Conservation (phyloP, 1,140 invertebrate species). For the Plodia interpunctella region DNA sequence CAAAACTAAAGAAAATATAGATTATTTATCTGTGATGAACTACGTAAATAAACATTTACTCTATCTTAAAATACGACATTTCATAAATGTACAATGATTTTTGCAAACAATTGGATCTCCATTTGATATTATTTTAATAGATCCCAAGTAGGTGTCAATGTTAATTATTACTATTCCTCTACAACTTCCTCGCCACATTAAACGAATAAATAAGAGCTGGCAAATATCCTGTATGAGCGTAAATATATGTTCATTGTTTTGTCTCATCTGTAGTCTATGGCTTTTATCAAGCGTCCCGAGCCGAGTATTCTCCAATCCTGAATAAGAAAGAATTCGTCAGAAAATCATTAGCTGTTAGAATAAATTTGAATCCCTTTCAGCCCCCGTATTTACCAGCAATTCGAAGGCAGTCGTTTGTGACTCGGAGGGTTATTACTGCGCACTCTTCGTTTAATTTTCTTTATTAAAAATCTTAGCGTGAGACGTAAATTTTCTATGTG, state of each 20-base stretch:
- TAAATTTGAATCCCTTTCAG: constrained; percentile 9
- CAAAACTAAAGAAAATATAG: background rate
- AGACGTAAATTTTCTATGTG: background rate
- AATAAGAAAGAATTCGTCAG: background rate
- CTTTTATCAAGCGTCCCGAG: background rate
- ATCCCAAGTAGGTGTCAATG: too few relatives aligned
- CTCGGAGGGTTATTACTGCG: background rate
- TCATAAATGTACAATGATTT: too few relatives aligned
- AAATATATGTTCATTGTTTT: too few relatives aligned
- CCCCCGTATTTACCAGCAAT: background rate
- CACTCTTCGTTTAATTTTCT: constrained; percentile 9
- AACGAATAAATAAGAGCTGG: too few relatives aligned
- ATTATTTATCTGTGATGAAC: background rate
- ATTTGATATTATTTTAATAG: too few relatives aligned
- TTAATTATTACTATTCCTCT: too few relatives aligned
- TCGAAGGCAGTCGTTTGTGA: background rate
- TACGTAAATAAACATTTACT: too few relatives aligned
- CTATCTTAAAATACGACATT: too few relatives aligned
- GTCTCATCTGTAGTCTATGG: background rate
- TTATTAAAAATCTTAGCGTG: constrained; percentile 10
- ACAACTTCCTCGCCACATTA: too few relatives aligned
- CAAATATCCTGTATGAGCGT: too few relatives aligned
- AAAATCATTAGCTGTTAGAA: constrained; percentile 5
- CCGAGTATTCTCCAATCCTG: background rate
- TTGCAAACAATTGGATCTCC: too few relatives aligned